A percentile compares a stretch with the other conserved stretches of the same genome.
Evolutionary conservation across 2,888 invertebrate species (phyloP).

Genomic region (Lasioglossum pauxillum): DNA sequence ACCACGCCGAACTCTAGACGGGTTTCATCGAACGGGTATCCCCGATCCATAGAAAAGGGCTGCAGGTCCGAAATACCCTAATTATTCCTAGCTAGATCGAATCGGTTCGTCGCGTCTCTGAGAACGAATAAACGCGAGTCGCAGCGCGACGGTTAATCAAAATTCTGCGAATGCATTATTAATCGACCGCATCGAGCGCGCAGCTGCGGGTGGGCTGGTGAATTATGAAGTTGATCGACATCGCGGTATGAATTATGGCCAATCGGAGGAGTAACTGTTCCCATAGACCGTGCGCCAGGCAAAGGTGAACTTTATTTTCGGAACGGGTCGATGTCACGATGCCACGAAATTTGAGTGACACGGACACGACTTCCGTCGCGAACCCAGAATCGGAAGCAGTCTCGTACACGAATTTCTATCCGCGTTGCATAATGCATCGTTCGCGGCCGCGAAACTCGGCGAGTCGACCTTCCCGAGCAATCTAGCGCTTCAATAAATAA

Average conservation of each 20-base stretch:
- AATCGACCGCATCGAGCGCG: constrained; percentile 25
- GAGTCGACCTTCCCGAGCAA: background rate
- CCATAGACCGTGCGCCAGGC: background rate
- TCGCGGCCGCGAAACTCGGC: background rate
- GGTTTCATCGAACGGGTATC: no score
- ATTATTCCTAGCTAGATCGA: background rate
- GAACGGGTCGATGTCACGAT: background rate
- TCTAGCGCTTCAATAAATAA: background rate
- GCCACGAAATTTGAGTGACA: constrained; percentile 18
- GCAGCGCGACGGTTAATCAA: constrained; percentile 22
- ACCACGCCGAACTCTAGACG: no score
- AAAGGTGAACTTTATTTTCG: constrained; percentile 53
- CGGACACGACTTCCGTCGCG: background rate
- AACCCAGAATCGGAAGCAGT: background rate
- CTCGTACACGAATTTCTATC: background rate
- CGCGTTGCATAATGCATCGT: background rate
- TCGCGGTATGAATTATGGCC: constrained; percentile 40
- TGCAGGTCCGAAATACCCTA: background rate
- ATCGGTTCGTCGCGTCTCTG: background rate
- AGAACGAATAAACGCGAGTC: background rate
- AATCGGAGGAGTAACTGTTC: constrained; percentile 12
- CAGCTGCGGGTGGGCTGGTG: constrained; percentile 13
- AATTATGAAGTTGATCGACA: constrained; percentile 45
- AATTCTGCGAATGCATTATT: constrained; percentile 40
- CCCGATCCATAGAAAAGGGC: background rate